These are phyloP conservation scores for Hassar affinis DNA, from an alignment of 2,113 vertebrate genomes.

Conservation along the genomic window DNA sequence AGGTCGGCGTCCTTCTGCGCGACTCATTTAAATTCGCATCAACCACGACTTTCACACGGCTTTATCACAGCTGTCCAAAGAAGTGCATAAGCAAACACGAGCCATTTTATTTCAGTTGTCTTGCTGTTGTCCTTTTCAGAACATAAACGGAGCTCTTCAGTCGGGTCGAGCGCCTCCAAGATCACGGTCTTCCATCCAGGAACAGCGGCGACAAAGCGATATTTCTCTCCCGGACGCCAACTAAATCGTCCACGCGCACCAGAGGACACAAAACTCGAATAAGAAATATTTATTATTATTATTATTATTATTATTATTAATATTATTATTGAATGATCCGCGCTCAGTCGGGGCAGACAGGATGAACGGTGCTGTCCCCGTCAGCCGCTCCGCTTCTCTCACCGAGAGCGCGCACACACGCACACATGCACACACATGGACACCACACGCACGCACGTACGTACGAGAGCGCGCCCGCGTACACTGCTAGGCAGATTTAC, in stretches of 20 bases:
- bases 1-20: slow-evolving; percentile 62
- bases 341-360: slow-evolving; percentile 54
- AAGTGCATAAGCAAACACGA: too few relatives aligned
- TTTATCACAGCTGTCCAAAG: slow-evolving; percentile 47
- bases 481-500: slow-evolving; percentile 65
- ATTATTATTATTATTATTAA: too few relatives aligned
- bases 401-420: background rate
- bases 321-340: slow-evolving; percentile 51
- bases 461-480: slow-evolving; percentile 25
- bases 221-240: slow-evolving; percentile 58
- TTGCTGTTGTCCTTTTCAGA: background rate
- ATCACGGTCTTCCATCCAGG: slow-evolving; percentile 67
- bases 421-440: background rate
- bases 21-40: slow-evolving; percentile 73
- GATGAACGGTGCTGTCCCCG: slow-evolving; percentile 56
- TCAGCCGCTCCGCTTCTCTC: slow-evolving; percentile 55
- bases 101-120: slow-evolving; percentile 20
- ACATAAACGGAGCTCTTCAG: slow-evolving; percentile 40
- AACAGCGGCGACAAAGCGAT: slow-evolving; percentile 57
- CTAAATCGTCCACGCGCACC: too few relatives aligned
- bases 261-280: too few relatives aligned
- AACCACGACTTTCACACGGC: slow-evolving; percentile 61
- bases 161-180: slow-evolving; percentile 44
- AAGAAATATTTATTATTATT: slow-evolving; percentile 36
- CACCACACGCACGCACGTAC: too few relatives aligned